Evolutionary conservation across 2,797 vertebrate species (phyloP), one percentile per base, ranked within the genome.

Genomic region (Sarcoramphus papa): DNA sequence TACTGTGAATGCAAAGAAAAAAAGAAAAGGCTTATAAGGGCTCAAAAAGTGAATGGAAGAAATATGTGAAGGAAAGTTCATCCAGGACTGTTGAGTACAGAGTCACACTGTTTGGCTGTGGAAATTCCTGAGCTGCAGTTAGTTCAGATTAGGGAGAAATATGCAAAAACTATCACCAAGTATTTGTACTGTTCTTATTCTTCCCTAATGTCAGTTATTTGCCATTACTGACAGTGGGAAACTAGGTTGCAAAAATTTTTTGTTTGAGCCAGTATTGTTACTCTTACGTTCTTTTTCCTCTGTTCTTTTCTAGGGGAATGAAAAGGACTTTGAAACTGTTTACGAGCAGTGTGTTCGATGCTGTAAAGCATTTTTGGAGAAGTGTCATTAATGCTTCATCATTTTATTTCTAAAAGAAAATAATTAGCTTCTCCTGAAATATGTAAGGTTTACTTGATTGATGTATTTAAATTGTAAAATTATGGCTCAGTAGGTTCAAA

Each of bases 281-380:
- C 68, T 91, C 95, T 97, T 82, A 94, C 4, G 0, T 41, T 88
- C 27, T 75, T 73, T 85, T 89, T 93, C 27, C 67, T 72, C 45
- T 94, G 53, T 77, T 88, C 69, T 91, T 77, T 96, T 94, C 83
- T 96, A 99, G 99, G 99, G 99, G 43, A 98, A 92, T 5, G 99
- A 99, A 62, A 97, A 99, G 62, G 99, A 99, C 98, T 99, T 99
- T 93, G 99, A 99, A 97, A 98, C 97, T 43, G 99, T 99, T 94
- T 99, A 99, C 7, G 97, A 99, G 94, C 99, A 99, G 94, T 99
- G 99, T 81, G 69, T 98, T 69, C 98, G 99, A 93, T 99, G 99
- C 98, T 99, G 99, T 98, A 98, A 97, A 97, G 99, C 97, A 13
- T 99, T 99, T 97, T 97, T 99, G 98, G 99, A 99, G 85, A 96